Evolutionary conservation across 1,140 invertebrate genomes (phyloP).

Genomic region (Aleiodes sp.): DNA sequence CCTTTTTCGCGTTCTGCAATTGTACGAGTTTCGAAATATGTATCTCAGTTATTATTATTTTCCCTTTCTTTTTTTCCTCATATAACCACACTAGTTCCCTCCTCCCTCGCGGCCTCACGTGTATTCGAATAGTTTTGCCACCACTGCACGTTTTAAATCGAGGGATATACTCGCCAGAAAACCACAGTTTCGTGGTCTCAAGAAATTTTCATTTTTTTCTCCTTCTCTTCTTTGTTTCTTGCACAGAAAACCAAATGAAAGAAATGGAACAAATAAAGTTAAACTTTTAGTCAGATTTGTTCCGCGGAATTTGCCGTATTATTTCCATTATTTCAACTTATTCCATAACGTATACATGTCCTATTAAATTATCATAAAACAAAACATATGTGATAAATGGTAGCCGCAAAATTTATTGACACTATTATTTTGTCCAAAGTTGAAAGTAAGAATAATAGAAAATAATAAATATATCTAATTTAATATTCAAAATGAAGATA

Average conservation of each 20-base stretch:
- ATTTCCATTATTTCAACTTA: too few species aligned
- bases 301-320: not conserved
- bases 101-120: not conserved
- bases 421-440: too few species aligned
- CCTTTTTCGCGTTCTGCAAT: not conserved
- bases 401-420: too few species aligned
- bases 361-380: too few species aligned
- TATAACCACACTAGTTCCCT: too few species aligned
- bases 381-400: too few species aligned
- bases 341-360: too few species aligned
- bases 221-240: not conserved
- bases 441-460: too few species aligned
- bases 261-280: not conserved
- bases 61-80: too few species aligned
- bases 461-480: too few species aligned
- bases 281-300: not conserved
- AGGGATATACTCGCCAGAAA: not conserved
- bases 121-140: not conserved
- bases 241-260: not conserved
- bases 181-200: not conserved
- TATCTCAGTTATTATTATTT: conserved; percentile 10
- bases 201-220: not conserved
- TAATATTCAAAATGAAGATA: too few species aligned
- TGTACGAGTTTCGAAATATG: conserved; percentile 16
- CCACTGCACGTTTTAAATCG: conserved; percentile 1